These are phyloP conservation scores for Ypsolopha scabrella DNA, from an alignment of 2,888 invertebrate species.

Conservation along the genomic window DNA sequence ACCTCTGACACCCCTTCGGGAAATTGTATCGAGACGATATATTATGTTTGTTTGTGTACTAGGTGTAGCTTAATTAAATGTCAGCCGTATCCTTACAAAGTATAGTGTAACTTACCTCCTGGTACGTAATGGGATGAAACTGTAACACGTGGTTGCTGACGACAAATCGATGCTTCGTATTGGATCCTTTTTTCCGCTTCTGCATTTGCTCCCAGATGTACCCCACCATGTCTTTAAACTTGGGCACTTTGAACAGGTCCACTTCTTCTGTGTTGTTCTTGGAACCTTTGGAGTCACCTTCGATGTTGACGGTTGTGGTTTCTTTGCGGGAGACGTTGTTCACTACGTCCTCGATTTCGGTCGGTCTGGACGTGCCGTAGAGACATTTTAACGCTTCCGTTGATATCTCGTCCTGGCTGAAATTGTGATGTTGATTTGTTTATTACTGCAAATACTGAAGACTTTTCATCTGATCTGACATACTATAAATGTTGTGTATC, in stretches of 20 bases:
- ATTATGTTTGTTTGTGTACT: too few species aligned
- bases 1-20: too few species aligned
- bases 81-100: too few species aligned
- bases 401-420: constrained; percentile 80
- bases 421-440: constrained; percentile 4
- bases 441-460: background rate
- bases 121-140: constrained; percentile 77
- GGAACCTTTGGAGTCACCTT: constrained; percentile 32
- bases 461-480: background rate
- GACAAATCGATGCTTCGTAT: constrained; percentile 69
- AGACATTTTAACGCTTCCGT: constrained; percentile 80
- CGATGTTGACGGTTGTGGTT: constrained; percentile 31
- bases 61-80: too few species aligned
- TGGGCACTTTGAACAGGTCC: constrained; percentile 70
- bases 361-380: constrained; percentile 75
- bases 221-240: constrained; percentile 78
- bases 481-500: background rate
- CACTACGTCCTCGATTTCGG: constrained; percentile 59
- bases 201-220: constrained; percentile 78
- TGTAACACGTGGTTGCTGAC: constrained; percentile 78
- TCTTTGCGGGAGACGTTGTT: constrained; percentile 56
- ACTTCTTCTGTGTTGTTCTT: constrained; percentile 39
- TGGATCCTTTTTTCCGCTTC: constrained; percentile 68
- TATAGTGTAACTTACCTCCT: constrained; percentile 69
- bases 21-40: too few species aligned